Evolutionary conservation across 2,797 vertebrate species (phyloP).

Genomic region (Hypotaenidia okinawae): DNA sequence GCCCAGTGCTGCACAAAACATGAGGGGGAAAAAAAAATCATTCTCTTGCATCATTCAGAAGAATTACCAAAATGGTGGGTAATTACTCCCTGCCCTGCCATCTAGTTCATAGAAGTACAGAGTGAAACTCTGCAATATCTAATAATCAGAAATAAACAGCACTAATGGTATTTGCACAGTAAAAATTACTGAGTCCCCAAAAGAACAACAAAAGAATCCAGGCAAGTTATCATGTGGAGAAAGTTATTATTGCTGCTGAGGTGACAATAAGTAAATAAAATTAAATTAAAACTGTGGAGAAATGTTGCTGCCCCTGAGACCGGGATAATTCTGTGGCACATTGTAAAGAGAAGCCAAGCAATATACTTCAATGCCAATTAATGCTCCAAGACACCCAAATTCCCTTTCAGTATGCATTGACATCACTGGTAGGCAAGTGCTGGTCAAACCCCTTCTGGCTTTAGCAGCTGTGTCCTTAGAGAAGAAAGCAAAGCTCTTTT

Average conservation of each 20-base stretch:
- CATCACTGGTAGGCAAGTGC: background rate
- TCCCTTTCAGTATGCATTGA: background rate
- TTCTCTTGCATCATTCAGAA: background rate
- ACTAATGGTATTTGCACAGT: background rate
- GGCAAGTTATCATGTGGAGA: background rate
- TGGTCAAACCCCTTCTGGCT: background rate
- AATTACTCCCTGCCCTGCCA: background rate
- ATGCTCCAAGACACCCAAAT: background rate
- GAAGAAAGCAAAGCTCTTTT: background rate
- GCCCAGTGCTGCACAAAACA: background rate
- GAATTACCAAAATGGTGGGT: background rate
- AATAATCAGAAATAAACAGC: slow-evolving; percentile 14
- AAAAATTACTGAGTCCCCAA: background rate
- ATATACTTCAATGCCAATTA: background rate
- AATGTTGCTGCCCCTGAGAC: background rate
- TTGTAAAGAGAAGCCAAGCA: background rate
- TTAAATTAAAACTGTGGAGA: background rate
- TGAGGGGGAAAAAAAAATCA: background rate
- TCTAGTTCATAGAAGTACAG: background rate
- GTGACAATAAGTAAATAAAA: slow-evolving; percentile 16
- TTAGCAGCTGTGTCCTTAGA: background rate
- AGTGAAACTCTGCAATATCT: background rate
- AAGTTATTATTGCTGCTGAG: slow-evolving; percentile 14
- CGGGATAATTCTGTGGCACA: background rate
- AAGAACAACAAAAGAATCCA: background rate